phyloP scores from a whole-genome alignment of 2,888 invertebrate genomes.

The Zeuzera pyrina region DNA sequence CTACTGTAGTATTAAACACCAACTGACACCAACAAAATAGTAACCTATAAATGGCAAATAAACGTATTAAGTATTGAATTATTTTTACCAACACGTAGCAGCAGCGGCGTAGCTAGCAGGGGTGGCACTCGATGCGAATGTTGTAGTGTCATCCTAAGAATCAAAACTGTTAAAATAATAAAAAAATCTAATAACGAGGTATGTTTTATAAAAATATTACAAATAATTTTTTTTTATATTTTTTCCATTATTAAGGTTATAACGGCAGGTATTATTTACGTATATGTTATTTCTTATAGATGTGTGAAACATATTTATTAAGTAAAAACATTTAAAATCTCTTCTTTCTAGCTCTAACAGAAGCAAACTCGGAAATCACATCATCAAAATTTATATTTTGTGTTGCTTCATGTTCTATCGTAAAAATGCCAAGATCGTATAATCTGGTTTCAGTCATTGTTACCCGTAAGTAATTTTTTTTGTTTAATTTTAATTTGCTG shows the following conservation, averaged over 20 bases:
- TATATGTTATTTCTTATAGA: no score
- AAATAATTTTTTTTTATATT: no score
- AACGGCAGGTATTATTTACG: no score
- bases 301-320: not conserved
- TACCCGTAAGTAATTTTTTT: constrained; percentile 1
- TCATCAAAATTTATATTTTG: constrained; percentile 3
- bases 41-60: no score
- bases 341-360: constrained; percentile 3
- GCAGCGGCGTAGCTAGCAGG: constrained; percentile 1
- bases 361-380: constrained; percentile 3
- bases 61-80: no score
- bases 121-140: constrained; percentile 1
- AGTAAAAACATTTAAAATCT: not conserved
- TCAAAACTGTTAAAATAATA: not conserved
- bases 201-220: no score
- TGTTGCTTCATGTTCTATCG: constrained; percentile 3
- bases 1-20: no score
- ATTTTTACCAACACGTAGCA: no score
- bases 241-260: no score
- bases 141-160: constrained; percentile 1
- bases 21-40: no score
- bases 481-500: constrained; percentile 1
- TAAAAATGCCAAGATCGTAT: constrained; percentile 1
- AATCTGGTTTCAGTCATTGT: constrained; percentile 1
- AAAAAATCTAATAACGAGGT: not conserved